Percentiles rank a stretch among this genome's conserved stretches.
phyloP scores from a whole-genome alignment of 2,113 vertebrate species.

The Odontophorus gujanensis region DNA sequence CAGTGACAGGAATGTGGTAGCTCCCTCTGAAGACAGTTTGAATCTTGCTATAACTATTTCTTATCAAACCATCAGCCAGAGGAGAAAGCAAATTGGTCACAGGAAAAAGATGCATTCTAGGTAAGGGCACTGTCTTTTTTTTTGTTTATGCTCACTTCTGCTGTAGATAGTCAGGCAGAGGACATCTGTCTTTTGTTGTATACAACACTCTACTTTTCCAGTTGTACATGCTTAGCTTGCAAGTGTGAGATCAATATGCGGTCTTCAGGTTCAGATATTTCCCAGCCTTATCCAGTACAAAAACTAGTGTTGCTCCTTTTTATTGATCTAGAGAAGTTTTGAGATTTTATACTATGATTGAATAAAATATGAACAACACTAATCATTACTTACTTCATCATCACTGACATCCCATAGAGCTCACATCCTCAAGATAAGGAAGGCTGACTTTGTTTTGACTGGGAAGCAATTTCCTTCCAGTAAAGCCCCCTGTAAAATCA shows the following conservation, averaged over 20 bases:
- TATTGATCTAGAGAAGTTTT: not conserved
- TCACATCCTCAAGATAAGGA: not conserved
- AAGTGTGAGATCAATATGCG: not conserved
- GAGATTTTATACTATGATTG: not conserved
- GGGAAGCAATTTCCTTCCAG: not conserved
- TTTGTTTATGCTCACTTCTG: not conserved
- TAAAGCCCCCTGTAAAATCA: not conserved
- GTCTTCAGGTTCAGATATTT: not conserved
- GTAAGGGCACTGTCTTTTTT: not conserved
- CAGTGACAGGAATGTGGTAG: not conserved
- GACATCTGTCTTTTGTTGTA: not conserved
- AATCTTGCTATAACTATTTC: not conserved
- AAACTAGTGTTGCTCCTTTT: not conserved
- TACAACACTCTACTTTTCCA: not conserved
- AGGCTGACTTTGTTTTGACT: not conserved
- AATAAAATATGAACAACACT: not conserved
- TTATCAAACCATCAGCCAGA: conserved; percentile 12
- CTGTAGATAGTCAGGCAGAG: not conserved
- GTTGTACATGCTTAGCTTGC: not conserved
- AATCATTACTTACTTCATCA: not conserved
- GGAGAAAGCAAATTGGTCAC: not conserved
- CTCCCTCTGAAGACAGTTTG: conserved; percentile 19
- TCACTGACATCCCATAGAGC: not conserved
- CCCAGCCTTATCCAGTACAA: not conserved
- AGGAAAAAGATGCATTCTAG: not conserved